Evolutionary conservation across 2,797 vertebrate species (phyloP).

Genomic region (Anguilla pacifica): DNA sequence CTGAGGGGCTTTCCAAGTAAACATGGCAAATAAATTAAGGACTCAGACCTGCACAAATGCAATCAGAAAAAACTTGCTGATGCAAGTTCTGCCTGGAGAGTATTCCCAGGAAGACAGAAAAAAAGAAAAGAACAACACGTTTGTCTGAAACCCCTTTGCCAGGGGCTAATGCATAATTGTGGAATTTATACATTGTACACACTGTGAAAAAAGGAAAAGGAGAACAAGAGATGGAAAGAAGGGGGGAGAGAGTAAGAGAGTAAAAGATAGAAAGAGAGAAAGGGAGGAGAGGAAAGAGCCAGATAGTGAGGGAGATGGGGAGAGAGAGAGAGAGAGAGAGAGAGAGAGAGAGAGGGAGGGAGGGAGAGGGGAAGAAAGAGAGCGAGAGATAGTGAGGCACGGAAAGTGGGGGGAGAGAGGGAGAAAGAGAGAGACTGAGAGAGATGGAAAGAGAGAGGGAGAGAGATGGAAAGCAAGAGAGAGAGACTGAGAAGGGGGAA

Average conservation of each 20-base stretch:
- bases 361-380: background rate
- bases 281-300: background rate
- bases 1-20: constrained; percentile 42
- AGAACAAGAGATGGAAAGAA: background rate
- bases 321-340: background rate
- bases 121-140: background rate
- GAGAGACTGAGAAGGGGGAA: constrained; percentile 21
- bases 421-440: no score
- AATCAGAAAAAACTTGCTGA: constrained; percentile 42
- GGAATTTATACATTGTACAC: background rate
- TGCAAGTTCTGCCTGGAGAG: background rate
- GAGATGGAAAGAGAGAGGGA: background rate
- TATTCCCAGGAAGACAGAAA: background rate
- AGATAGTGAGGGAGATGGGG: background rate
- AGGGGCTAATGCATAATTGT: background rate
- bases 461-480: background rate
- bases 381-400: background rate
- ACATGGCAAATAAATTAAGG: constrained; percentile 49
- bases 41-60: constrained; percentile 42
- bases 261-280: background rate
- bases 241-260: background rate
- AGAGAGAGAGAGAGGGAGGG: background rate
- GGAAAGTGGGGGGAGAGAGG: no score
- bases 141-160: background rate
- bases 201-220: background rate